Conservation (phyloP, 2,888 invertebrate species). For the Rosalia funebris region DNA sequence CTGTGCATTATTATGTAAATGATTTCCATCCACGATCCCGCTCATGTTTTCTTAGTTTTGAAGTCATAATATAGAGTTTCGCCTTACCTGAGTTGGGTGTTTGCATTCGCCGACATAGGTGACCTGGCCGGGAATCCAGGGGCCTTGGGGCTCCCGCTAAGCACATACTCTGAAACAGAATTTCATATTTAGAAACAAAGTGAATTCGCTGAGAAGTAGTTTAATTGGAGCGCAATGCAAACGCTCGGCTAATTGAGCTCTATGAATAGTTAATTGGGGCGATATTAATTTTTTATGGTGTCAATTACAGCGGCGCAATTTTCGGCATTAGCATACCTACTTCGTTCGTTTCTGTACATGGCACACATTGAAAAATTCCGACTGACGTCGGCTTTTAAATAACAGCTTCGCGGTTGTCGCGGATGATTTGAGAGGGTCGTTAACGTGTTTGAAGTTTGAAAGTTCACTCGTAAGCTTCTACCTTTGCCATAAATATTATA, state of each 20-base stretch:
- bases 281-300: slow-evolving; percentile 2
- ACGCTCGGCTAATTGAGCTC: slow-evolving; percentile 2
- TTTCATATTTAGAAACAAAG: slow-evolving; percentile 39
- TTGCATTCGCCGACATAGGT: slow-evolving; percentile 58
- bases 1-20: not conserved
- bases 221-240: slow-evolving; percentile 13
- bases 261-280: not conserved
- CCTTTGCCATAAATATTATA: no score
- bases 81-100: slow-evolving; percentile 66
- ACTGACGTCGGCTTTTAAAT: not conserved
- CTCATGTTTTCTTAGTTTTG: slow-evolving; percentile 3
- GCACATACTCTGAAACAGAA: slow-evolving; percentile 67
- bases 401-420: not conserved
- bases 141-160: slow-evolving; percentile 67
- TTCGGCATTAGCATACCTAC: not conserved
- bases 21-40: not conserved
- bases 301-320: not conserved
- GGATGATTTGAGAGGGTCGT: not conserved
- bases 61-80: slow-evolving; percentile 22
- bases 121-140: slow-evolving; percentile 65
- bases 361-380: not conserved
- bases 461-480: no score
- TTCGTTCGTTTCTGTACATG: not conserved
- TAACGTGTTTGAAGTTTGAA: not conserved
- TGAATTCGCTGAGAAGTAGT: slow-evolving; percentile 27